Percentiles rank a stretch among this genome's conserved stretches.
Conservation (phyloP, 2,113 vertebrate genomes). For the Aramus guarauna region DNA sequence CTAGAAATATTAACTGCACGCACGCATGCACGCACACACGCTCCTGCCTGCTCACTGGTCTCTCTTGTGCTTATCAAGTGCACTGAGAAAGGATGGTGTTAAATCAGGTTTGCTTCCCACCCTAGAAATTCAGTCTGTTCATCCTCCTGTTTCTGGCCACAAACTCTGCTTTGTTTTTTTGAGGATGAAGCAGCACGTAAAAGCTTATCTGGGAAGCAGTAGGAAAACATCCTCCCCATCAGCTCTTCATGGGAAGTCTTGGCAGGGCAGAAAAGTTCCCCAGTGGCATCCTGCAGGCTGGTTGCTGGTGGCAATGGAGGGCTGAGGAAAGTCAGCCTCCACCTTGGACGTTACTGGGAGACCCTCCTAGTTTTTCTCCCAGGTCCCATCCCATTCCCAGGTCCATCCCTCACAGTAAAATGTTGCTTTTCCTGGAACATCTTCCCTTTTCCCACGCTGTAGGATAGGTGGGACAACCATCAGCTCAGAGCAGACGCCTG, state of each 20-base stretch:
- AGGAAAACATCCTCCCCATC: neutral
- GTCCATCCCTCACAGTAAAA: neutral
- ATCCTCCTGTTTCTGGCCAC: neutral
- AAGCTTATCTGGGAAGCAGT: neutral
- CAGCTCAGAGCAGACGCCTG: neutral
- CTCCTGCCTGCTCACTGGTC: neutral
- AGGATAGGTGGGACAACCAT: neutral
- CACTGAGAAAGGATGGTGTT: neutral
- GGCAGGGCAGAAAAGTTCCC: neutral
- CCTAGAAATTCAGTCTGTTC: neutral
- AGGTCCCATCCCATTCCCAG: neutral
- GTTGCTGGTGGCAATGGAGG: neutral
- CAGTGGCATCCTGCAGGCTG: neutral
- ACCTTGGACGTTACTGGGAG: neutral
- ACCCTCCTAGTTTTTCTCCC: neutral
- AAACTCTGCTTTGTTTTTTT: neutral
- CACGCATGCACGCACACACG: fast-evolving
- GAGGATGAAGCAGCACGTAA: neutral
- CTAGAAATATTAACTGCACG: neutral
- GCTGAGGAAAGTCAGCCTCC: neutral
- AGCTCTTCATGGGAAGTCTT: neutral
- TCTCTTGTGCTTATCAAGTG: neutral
- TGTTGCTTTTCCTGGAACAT: neutral
- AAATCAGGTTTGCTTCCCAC: neutral
- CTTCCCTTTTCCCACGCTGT: neutral